Evolutionary conservation across 1,140 invertebrate genomes (phyloP).

Genomic region (Drosophila carrolli): DNA sequence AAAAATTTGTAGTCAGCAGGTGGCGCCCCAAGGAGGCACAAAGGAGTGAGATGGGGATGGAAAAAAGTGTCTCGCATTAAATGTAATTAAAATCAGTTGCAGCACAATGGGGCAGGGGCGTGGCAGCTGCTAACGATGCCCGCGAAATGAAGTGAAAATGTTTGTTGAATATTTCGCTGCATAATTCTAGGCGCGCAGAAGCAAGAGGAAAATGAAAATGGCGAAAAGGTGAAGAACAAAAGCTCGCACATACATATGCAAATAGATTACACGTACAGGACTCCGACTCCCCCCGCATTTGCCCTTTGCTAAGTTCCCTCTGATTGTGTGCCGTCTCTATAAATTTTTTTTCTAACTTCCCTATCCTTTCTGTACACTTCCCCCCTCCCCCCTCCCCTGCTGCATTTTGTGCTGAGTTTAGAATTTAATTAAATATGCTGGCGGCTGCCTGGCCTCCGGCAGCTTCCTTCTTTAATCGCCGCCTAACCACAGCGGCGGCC

Average conservation of each 20-base stretch:
- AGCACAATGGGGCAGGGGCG: conserved; percentile 16
- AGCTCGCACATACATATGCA: conserved; percentile 16
- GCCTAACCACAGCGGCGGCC: conserved; percentile 48
- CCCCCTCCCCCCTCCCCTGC: no score
- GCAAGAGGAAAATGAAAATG: conserved; percentile 9
- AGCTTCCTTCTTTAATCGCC: conserved; percentile 50
- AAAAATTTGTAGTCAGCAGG: conserved; percentile 62
- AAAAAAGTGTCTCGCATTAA: conserved; percentile 50
- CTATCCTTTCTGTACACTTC: not conserved
- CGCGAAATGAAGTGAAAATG: conserved; percentile 64
- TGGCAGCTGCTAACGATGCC: conserved; percentile 38
- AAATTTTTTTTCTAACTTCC: not conserved
- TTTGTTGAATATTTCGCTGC: conserved; percentile 58
- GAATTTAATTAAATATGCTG: conserved; percentile 67
- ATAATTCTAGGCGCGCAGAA: conserved; percentile 42
- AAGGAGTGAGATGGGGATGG: not conserved
- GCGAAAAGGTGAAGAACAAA: conserved; percentile 33
- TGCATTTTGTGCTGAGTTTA: conserved; percentile 55
- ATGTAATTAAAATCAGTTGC: conserved; percentile 67
- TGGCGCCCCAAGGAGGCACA: conserved; percentile 1
- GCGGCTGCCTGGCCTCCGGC: conserved; percentile 15
- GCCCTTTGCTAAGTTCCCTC: conserved; percentile 1
- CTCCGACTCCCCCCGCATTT: conserved; percentile 5
- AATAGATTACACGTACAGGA: conserved; percentile 10
- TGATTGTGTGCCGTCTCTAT: conserved; percentile 14